Base-by-base conservation (phyloP, 2,888 invertebrate species). In the Limnephilus rhombicus region DNA sequence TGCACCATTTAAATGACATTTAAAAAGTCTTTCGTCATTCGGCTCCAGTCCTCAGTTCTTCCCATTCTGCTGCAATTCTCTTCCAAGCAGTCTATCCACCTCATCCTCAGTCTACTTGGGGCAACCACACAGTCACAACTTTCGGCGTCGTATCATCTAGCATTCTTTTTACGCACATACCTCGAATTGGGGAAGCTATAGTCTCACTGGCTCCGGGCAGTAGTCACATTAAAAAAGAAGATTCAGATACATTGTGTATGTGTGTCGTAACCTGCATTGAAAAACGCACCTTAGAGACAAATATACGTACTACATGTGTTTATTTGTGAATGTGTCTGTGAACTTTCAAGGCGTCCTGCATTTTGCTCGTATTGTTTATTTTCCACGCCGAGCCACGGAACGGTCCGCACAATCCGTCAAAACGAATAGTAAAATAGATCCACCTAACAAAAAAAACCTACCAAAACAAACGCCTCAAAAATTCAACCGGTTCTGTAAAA, bases 311-410 rank as follows among this genome's bases (percentile, higher is more conserved):
- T 90, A 83, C 53, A 90, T 83, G 83, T 90, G 83, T 83, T 83
- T 90, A 85, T 85, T 18, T 90, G 85, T 85, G 68, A 68, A 29
- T 85, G 82, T 90, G 24, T 90, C 80, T 90, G 34, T 85, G 85
- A 90, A 90, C 85, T 90, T 90, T 85, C 90, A 90, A 90, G 90
- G 90, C 90, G 49, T 90, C 90, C 81, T 90, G 90, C 90, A 90
- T 90, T 90, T 90, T 90, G 90, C 82, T 90, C 90, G 45, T 82
- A 81, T 90, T 90, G 90, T 81, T 90, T 90, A 82, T 90, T 90
- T 90, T 82, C 90, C 81, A 49, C 81, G 45, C 31, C 90, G 82
- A 90, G 81, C 81, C 81, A 81, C 13, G n/a, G 34, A 88, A 68
- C 81, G 89, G 81, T 89, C 89, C 89, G 34, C 89, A 41, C 89